Conservation (phyloP, 2,888 invertebrate species). For the Tenthredo distinguenda region DNA sequence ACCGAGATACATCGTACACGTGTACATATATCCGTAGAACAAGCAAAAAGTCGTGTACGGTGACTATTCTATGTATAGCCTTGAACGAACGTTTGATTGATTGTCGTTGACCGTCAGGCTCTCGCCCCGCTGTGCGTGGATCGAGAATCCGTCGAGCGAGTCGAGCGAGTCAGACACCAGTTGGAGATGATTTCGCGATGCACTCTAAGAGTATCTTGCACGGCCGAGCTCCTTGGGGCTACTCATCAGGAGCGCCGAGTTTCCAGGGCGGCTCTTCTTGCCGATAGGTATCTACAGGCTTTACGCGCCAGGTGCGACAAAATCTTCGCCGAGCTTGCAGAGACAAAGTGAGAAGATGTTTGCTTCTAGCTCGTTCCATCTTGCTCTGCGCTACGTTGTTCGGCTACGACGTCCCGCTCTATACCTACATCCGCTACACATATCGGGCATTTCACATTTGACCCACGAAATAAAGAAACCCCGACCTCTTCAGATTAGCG, state of each 20-base stretch:
- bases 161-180: conserved; percentile 71
- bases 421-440: background rate
- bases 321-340: conserved; percentile 69
- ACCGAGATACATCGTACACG: background rate
- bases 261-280: conserved; percentile 70
- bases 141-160: conserved; percentile 72
- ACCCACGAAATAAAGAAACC: background rate
- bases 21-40: background rate
- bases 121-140: conserved; percentile 51
- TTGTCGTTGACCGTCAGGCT: conserved; percentile 58
- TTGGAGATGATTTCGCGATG: conserved; percentile 73
- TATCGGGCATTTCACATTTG: background rate
- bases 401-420: background rate
- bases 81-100: conserved; percentile 58
- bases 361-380: conserved; percentile 20
- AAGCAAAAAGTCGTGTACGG: too few relatives aligned
- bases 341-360: conserved; percentile 72
- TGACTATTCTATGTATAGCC: background rate
- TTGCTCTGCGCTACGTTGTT: conserved; percentile 41
- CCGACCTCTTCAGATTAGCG: background rate
- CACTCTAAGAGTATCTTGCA: conserved; percentile 71
- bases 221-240: conserved; percentile 74
- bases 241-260: conserved; percentile 73
- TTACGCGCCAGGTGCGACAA: conserved; percentile 72
- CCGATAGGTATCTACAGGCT: conserved; percentile 72